These are phyloP conservation scores for Lordiphosa andalusiaca DNA, from an alignment of 2,888 invertebrate species.

Conservation along the genomic window DNA sequence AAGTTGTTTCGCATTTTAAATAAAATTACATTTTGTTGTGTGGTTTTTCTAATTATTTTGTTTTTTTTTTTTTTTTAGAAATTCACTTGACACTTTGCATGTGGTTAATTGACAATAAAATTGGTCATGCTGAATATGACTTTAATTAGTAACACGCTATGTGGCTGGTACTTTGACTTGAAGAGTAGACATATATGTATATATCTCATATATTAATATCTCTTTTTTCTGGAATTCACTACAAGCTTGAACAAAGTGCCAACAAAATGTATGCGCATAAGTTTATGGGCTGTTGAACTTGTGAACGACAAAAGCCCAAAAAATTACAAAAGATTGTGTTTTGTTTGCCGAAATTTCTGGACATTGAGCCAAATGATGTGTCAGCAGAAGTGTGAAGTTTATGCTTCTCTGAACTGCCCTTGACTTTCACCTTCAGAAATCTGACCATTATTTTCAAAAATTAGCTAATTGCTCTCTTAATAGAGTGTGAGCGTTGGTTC, in stretches of 20 bases:
- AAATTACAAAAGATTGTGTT: conserved; percentile 4
- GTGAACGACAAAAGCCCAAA: conserved; percentile 22
- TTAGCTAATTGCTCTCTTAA: conserved; percentile 49
- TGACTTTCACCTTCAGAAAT: conserved; percentile 65
- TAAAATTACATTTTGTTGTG: conserved; percentile 1
- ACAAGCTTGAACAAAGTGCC: conserved; percentile 15
- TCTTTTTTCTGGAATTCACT: conserved; percentile 18
- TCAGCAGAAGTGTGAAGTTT: not conserved
- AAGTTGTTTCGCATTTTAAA: conserved; percentile 3
- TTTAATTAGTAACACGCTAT: no score
- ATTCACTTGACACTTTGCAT: conserved; percentile 51
- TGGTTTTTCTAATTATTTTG: conserved; percentile 4
- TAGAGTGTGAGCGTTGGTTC: conserved; percentile 20
- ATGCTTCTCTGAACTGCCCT: conserved; percentile 38
- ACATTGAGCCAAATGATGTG: not conserved
- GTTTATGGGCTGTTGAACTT: conserved; percentile 60
- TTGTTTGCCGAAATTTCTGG: conserved; percentile 39
- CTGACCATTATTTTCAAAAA: conserved; percentile 12
- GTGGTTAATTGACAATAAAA: conserved; percentile 46
- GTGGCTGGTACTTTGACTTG: conserved; percentile 8
- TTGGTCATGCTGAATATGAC: conserved; percentile 23
- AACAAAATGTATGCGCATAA: conserved; percentile 56
- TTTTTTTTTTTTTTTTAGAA: conserved; percentile 8
- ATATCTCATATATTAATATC: conserved; percentile 11
- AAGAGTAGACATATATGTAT: not conserved